Percentiles rank a stretch among this genome's conserved stretches.
Evolutionary conservation across 2,888 invertebrate species (phyloP).

Genomic region (Notodonta dromedarius): DNA sequence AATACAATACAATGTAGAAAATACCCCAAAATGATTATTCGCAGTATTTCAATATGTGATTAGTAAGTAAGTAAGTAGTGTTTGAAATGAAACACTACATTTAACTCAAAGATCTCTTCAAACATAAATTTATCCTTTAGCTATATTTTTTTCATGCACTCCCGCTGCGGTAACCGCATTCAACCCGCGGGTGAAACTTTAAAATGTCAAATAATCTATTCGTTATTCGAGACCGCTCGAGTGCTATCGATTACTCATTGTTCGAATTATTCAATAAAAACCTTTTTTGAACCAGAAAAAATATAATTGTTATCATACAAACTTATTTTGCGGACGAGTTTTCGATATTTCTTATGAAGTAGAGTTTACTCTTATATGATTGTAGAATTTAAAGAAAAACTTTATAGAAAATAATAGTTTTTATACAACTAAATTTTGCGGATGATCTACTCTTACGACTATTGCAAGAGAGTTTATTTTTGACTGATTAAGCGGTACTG

Average conservation of each 20-base stretch:
- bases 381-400: neutral
- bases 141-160: neutral
- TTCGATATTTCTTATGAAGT: neutral
- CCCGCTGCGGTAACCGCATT: conserved; percentile 4
- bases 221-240: conserved; percentile 67
- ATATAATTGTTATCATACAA: conserved; percentile 37
- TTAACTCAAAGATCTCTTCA: too few species aligned
- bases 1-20: too few species aligned
- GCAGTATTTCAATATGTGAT: too few species aligned
- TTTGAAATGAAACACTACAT: too few species aligned
- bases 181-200: conserved; percentile 17
- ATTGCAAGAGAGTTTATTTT: neutral
- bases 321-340: neutral
- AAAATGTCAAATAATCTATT: conserved; percentile 41
- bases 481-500: neutral
- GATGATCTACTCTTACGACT: neutral
- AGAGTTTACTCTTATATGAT: neutral
- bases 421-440: neutral
- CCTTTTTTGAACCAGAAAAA: conserved; percentile 51
- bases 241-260: conserved; percentile 78
- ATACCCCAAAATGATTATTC: too few species aligned
- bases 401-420: neutral
- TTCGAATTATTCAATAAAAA: conserved; percentile 64
- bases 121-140: conserved; percentile 1
- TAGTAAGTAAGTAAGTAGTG: too few species aligned